phyloP scores from a whole-genome alignment of 2,113 vertebrate species.

The Edolisoma coerulescens region DNA sequence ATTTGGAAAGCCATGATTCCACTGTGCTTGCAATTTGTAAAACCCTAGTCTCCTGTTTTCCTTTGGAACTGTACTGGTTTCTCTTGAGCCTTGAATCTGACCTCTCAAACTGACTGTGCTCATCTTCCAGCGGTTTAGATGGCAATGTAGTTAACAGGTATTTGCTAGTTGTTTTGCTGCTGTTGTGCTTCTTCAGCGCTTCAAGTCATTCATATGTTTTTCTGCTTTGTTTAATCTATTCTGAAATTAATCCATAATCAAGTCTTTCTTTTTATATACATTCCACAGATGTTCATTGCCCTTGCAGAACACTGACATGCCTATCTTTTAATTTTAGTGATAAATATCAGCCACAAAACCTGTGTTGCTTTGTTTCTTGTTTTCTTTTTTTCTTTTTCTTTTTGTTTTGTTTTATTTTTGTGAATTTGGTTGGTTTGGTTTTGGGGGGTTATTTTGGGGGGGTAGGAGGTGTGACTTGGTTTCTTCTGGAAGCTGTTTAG shows the following conservation, averaged over 20 bases:
- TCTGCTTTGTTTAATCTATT: slow-evolving; percentile 1
- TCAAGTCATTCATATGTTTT: not conserved
- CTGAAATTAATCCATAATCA: not conserved
- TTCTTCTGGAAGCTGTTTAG: not conserved
- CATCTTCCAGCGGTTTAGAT: not conserved
- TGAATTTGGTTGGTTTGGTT: not conserved
- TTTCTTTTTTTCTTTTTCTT: not conserved
- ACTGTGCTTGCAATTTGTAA: not conserved
- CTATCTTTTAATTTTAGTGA: not conserved
- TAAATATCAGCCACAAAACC: not conserved
- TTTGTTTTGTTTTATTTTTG: not conserved
- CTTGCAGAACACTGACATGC: not conserved
- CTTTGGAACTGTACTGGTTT: not conserved
- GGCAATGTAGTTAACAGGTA: not conserved
- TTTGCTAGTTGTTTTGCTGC: not conserved
- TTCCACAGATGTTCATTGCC: not conserved
- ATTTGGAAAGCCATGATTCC: not conserved
- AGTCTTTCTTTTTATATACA: not conserved
- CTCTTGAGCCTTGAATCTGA: not conserved
- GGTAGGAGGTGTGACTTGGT: accelerated
- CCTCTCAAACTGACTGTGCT: not conserved
- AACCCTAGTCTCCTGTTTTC: not conserved
- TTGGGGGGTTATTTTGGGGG: not conserved
- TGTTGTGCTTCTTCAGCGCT: not conserved
- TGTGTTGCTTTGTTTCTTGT: not conserved